A percentile compares a stretch with the other conserved stretches of the same genome.
Conservation (phyloP, 2,888 invertebrate genomes). For the Phengaris alcon region DNA sequence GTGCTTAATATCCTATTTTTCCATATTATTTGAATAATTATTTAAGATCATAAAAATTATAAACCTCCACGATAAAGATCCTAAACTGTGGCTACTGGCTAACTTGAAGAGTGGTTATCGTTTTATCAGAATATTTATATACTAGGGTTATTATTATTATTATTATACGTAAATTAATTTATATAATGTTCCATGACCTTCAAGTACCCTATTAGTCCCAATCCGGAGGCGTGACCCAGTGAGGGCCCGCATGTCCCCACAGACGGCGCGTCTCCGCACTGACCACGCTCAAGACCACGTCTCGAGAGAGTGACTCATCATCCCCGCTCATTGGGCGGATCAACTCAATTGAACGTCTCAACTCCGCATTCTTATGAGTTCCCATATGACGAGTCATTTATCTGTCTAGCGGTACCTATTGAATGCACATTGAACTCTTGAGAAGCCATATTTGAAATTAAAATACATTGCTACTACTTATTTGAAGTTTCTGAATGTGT, state of each 20-base stretch:
- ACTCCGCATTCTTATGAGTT: constrained; percentile 20
- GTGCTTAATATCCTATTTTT: no score
- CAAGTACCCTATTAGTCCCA: constrained; percentile 29
- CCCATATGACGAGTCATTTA: neutral
- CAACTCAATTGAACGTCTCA: constrained; percentile 25
- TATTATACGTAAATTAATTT: neutral
- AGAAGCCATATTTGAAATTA: neutral
- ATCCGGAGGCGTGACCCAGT: constrained; percentile 59
- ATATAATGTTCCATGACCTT: constrained; percentile 22
- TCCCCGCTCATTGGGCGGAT: constrained; percentile 21
- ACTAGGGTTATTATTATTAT: no score
- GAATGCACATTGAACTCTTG: constrained; percentile 2
- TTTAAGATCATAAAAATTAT: no score
- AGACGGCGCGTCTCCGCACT: constrained; percentile 66
- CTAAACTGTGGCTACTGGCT: no score
- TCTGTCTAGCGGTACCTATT: neutral
- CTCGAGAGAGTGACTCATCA: constrained; percentile 41
- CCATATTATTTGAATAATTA: no score
- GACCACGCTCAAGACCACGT: constrained; percentile 53
- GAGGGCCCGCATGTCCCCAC: constrained; percentile 49
- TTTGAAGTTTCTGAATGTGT: neutral
- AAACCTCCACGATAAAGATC: no score
- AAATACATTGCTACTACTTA: neutral
- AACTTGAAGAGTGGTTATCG: no score
- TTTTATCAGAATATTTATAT: no score